A percentile compares a stretch with the other conserved stretches of the same genome.
Evolutionary conservation across 2,797 vertebrate species (phyloP).

Genomic region (Triplophysa yarkandensis): DNA sequence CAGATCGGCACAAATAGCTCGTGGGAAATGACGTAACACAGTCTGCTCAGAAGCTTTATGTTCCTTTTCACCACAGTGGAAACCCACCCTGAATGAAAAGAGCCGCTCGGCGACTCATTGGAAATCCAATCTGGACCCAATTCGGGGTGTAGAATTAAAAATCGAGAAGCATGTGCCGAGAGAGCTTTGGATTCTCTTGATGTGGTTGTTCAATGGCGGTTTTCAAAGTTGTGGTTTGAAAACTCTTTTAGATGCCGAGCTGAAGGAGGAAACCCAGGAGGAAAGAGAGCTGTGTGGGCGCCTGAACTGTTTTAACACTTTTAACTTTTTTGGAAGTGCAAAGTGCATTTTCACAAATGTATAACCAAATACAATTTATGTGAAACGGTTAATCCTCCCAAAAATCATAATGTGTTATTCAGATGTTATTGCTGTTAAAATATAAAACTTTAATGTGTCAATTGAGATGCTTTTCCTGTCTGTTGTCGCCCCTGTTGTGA

Average conservation of each 20-base stretch:
- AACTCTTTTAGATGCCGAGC: constrained; percentile 34
- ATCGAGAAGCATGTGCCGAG: constrained; percentile 28
- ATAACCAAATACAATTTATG: neutral
- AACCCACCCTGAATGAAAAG: constrained; percentile 18
- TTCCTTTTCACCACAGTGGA: constrained; percentile 21
- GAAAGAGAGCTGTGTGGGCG: constrained; percentile 5
- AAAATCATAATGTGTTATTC: neutral
- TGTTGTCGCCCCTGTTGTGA: too few relatives aligned
- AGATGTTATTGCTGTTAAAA: constrained; percentile 13
- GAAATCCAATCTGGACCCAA: constrained; percentile 36
- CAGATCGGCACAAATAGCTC: constrained; percentile 1
- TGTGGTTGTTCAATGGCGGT: constrained; percentile 43
- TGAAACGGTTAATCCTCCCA: neutral
- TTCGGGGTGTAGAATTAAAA: constrained; percentile 44
- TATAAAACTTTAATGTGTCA: neutral
- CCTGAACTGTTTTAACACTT: constrained; percentile 7
- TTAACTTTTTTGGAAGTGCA: constrained; percentile 10
- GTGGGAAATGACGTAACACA: neutral
- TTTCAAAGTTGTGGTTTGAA: constrained; percentile 34
- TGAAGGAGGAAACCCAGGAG: constrained; percentile 32
- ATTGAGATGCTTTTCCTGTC: neutral
- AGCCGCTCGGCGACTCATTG: neutral
- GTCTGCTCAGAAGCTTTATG: constrained; percentile 33
- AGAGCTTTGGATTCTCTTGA: constrained; percentile 33
- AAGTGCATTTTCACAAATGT: neutral